Conservation (phyloP, 2,797 vertebrate genomes). For the Lemur catta region DNA sequence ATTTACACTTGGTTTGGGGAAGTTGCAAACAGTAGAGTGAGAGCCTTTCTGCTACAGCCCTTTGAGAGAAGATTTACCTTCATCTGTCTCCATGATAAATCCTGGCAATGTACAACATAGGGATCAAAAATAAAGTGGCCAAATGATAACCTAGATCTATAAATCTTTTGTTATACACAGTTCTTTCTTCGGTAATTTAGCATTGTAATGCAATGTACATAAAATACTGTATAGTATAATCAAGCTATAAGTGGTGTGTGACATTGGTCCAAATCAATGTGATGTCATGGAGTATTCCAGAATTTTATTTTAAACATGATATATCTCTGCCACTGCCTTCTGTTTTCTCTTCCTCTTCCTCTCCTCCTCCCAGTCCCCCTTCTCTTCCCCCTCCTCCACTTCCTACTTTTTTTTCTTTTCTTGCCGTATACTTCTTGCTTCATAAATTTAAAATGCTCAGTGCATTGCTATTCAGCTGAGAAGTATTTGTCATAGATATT, state of each 20-base stretch:
- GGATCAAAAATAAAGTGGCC: not conserved
- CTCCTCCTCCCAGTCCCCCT: not conserved
- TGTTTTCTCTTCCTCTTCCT: not conserved
- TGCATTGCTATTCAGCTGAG: not conserved
- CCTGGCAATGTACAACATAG: not conserved
- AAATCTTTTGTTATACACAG: not conserved
- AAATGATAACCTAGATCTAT: not conserved
- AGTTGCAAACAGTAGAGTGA: not conserved
- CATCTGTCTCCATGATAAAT: not conserved
- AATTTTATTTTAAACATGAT: not conserved
- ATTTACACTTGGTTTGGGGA: not conserved
- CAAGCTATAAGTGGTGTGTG: not conserved
- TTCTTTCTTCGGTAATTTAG: not conserved
- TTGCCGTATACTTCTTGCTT: not conserved
- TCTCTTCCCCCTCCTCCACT: not conserved
- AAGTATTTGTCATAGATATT: not conserved
- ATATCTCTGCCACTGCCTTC: not conserved
- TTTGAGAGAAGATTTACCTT: not conserved
- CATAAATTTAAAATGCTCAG: not conserved
- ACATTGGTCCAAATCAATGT: not conserved
- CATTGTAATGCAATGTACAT: not conserved
- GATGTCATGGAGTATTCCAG: not conserved
- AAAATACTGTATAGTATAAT: not conserved
- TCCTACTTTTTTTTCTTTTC: not conserved
- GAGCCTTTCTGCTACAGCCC: not conserved